phyloP scores from a whole-genome alignment of 2,888 invertebrate species.

The Xanthia icteritia region DNA sequence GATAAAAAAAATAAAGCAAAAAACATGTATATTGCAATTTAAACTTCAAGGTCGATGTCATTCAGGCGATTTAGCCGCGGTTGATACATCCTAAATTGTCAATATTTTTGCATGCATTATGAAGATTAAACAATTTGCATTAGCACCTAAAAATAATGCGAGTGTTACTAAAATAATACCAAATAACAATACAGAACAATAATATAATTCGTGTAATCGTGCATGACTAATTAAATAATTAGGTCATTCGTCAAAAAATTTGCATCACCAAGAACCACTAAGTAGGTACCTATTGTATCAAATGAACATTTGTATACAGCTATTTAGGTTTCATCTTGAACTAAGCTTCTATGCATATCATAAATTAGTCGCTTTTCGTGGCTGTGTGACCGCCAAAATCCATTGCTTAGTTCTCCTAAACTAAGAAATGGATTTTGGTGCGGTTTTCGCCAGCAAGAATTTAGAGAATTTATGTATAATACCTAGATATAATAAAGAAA shows the following conservation, averaged over 20 bases:
- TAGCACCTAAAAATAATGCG: background rate
- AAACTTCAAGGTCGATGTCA: slow-evolving; percentile 46
- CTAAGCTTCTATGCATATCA: background rate
- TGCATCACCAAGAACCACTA: slow-evolving; percentile 5
- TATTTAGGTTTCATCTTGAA: background rate
- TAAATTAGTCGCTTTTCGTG: background rate
- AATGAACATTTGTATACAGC: background rate
- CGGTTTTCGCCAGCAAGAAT: too few species aligned
- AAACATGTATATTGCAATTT: slow-evolving; percentile 26
- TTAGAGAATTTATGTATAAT: too few species aligned
- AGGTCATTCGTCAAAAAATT: slow-evolving; percentile 15
- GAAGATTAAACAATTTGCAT: slow-evolving; percentile 11
- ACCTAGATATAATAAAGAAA: too few species aligned
- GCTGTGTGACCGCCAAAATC: background rate
- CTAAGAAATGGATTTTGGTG: background rate
- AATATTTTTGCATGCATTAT: slow-evolving; percentile 4
- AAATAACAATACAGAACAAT: background rate
- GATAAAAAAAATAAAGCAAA: slow-evolving; percentile 13
- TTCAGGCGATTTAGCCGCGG: slow-evolving; percentile 26
- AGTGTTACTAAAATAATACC: slow-evolving; percentile 5
- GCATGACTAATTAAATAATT: slow-evolving; percentile 26
- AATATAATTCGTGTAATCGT: background rate
- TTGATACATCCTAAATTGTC: slow-evolving; percentile 35
- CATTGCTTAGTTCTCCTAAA: background rate
- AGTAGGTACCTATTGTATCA: background rate